Base-by-base conservation (phyloP, 2,888 invertebrate species). In the Watsonalla cultraria region DNA sequence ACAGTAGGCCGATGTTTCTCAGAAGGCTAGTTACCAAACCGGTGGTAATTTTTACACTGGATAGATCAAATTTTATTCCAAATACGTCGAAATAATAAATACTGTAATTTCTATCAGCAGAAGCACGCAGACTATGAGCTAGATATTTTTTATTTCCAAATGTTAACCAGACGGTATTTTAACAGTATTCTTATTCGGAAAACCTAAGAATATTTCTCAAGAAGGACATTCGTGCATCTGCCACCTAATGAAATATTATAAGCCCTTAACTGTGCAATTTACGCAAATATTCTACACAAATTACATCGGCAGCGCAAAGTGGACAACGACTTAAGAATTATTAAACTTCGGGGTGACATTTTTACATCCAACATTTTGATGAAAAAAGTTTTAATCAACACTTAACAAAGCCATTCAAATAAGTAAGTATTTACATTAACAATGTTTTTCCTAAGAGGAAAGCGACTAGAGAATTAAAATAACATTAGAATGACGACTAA, bases 321-420 rank as follows among this genome's bases (percentile, higher is more conserved):
- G 45, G 57, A 55, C 59, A 58, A 66, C 59, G 58, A 56, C 58
- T 55, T 54, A 65, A 61, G 57, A 61, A 58, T 24, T 67, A 66
- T 68, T 69, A 68, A 67, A 70, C 62, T 74, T 67, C 45, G 52
- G 63, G 61, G 58, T 66, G 66, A 67, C 60, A 70, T 66, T 76
- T 74, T 71, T 67, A 68, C 66, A 72, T 61, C 59, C 66, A 76
- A 73, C 64, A 72, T 71, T 70, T 70, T 74, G 67, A 75, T 71
- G 68, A 72, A 69, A 65, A 72, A 78, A 77, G 65, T 75, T 77
- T 72, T 63, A 57, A 76, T 72, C 62, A 72, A 72, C 67, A 61
- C 56, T 72, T 70, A 66, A 69, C 62, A 62, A 76, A 78, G 69
- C 70, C 69, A 71, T 74, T 70, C 71, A 58, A 63, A 66, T 67